Percentiles rank a stretch among this genome's conserved stretches.
These are phyloP conservation scores for Conopomorpha cramerella DNA, from an alignment of 1,140 invertebrate species.

Conservation along the genomic window DNA sequence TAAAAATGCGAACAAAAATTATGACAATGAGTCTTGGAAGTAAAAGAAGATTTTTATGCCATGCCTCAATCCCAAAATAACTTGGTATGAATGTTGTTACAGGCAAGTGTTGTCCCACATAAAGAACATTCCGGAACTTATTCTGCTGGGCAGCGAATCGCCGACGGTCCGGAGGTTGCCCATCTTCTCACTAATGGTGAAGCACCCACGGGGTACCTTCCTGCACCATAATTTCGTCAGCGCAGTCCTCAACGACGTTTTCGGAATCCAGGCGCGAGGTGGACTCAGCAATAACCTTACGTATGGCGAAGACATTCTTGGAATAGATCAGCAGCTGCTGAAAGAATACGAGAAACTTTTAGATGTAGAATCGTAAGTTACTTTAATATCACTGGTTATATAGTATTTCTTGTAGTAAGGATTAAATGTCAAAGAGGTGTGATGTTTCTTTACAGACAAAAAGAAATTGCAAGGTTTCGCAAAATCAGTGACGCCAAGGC, in stretches of 20 bases:
- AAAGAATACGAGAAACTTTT: constrained; percentile 78
- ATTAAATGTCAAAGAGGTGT: too few relatives aligned
- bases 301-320: constrained; percentile 84
- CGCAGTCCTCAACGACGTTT: constrained; percentile 87
- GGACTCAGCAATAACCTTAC: constrained; percentile 69
- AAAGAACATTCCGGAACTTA: constrained; percentile 76
- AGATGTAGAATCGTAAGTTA: constrained; percentile 71
- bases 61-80: too few relatives aligned
- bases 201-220: constrained; percentile 78
- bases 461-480: constrained; percentile 37
- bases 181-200: constrained; percentile 86
- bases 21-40: too few relatives aligned
- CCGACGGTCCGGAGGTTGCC: constrained; percentile 71
- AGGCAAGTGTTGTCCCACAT: constrained; percentile 77
- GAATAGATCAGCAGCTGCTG: constrained; percentile 77
- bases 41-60: too few relatives aligned
- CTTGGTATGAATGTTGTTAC: constrained; percentile 51
- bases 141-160: constrained; percentile 76
- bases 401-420: too few relatives aligned
- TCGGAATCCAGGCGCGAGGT: constrained; percentile 87
- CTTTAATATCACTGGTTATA: neutral
- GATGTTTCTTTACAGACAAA: constrained; percentile 39
- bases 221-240: constrained; percentile 91
- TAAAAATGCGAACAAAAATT: too few relatives aligned
- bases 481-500: constrained; percentile 41